Conservation (phyloP, 1,140 invertebrate species). For the Drosophila watanabei region DNA sequence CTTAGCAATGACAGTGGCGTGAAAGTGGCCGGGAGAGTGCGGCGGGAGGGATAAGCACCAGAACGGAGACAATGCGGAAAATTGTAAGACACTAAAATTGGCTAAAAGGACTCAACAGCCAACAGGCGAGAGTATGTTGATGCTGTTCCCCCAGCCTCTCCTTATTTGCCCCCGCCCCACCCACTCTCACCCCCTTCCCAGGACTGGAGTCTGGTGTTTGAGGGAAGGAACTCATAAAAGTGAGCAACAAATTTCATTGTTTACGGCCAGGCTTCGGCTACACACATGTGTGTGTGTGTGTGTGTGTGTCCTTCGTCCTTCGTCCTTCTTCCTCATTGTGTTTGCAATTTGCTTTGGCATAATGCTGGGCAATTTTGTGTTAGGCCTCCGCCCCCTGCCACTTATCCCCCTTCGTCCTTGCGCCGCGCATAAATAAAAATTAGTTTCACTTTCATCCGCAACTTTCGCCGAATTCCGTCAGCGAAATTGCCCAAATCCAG, state of each 20-base stretch:
- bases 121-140: conserved; percentile 62
- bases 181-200: not conserved
- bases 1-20: conserved; percentile 70
- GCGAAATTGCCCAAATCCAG: not conserved
- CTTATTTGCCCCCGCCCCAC: not conserved
- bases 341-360: conserved; percentile 52
- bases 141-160: conserved; percentile 15
- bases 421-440: conserved; percentile 60
- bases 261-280: conserved; percentile 52
- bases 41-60: conserved; percentile 54
- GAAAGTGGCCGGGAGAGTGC: conserved; percentile 40
- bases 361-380: conserved; percentile 57
- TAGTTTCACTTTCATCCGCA: conserved; percentile 58
- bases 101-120: conserved; percentile 70
- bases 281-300: conserved; percentile 14
- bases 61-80: conserved; percentile 79
- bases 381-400: conserved; percentile 24
- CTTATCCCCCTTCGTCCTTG: conserved; percentile 16
- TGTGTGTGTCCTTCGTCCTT: not conserved
- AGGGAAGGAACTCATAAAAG: conserved; percentile 79
- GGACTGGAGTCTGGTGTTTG: conserved; percentile 31
- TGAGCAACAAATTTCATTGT: conserved; percentile 84
- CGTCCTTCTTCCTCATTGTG: conserved; percentile 21
- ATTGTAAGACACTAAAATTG: conserved; percentile 81
- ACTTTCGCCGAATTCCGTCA: conserved; percentile 33